Evolutionary conservation across 2,888 invertebrate genomes (phyloP).

Genomic region (Pterobdella sp.): DNA sequence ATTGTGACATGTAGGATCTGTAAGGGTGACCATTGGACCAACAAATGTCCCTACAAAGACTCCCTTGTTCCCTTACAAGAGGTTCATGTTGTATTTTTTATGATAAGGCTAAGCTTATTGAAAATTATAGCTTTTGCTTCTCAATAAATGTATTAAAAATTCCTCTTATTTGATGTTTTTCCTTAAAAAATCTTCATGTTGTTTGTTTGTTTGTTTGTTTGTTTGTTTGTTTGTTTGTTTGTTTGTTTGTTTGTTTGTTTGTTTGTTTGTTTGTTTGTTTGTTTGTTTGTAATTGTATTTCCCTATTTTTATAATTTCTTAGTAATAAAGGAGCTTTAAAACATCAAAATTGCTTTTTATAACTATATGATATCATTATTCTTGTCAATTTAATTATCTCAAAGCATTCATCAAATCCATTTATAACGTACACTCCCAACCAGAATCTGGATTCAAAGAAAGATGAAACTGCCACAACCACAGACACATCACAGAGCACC

Average conservation of each 20-base stretch:
- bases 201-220: not conserved
- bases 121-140: not conserved
- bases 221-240: not conserved
- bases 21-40: slow-evolving; percentile 88
- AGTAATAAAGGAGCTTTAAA: too few relatives aligned
- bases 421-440: not conserved
- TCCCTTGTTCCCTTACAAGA: slow-evolving; percentile 57
- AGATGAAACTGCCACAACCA: slow-evolving; percentile 24
- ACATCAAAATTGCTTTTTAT: too few relatives aligned
- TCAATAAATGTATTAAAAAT: not conserved
- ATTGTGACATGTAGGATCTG: slow-evolving; percentile 52
- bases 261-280: not conserved
- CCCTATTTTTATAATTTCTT: too few relatives aligned
- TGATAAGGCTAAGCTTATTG: too few relatives aligned
- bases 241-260: not conserved
- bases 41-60: slow-evolving; percentile 94
- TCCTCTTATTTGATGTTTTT: not conserved
- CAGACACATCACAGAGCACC: slow-evolving; percentile 8
- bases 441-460: slow-evolving; percentile 13
- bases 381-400: too few relatives aligned
- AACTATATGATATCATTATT: too few relatives aligned
- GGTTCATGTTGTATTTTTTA: not conserved
- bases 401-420: not conserved
- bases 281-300: too few relatives aligned
- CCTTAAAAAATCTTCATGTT: not conserved